A percentile compares a stretch with the other conserved stretches of the same genome.
These are phyloP conservation scores for Axea sp. DNA, from an alignment of 2,888 invertebrate species.

Conservation along the genomic window DNA sequence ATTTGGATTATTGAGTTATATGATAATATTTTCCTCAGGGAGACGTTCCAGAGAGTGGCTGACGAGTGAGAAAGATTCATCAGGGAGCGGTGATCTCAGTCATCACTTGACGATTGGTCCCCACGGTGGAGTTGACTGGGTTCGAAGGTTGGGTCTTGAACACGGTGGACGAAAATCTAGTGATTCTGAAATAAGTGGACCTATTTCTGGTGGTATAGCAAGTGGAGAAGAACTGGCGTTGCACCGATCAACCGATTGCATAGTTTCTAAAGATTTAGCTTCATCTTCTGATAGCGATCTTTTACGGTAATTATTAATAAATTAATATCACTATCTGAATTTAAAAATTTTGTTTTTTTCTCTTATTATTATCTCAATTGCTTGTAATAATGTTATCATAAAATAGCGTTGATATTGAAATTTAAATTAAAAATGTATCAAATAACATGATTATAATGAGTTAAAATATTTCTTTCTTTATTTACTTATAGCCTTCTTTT, in stretches of 20 bases:
- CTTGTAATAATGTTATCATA: too few species aligned
- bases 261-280: conserved; percentile 84
- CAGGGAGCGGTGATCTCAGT: conserved; percentile 74
- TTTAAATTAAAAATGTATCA: too few species aligned
- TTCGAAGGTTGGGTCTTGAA: conserved; percentile 82
- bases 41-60: conserved; percentile 76
- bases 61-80: conserved; percentile 72
- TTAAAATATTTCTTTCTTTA: too few species aligned
- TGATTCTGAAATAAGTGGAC: conserved; percentile 77
- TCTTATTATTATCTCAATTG: too few species aligned
- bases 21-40: too few species aligned
- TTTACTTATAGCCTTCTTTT: too few species aligned
- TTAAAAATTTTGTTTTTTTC: too few species aligned
- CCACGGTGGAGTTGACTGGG: conserved; percentile 85
- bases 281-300: conserved; percentile 83
- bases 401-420: too few species aligned
- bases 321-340: background rate
- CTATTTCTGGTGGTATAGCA: conserved; percentile 69
- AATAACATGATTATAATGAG: too few species aligned
- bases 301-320: conserved; percentile 78
- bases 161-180: conserved; percentile 77
- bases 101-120: conserved; percentile 84
- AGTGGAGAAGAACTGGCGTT: conserved; percentile 82
- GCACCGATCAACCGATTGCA: conserved; percentile 90
- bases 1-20: too few species aligned